Evolutionary conservation across 1,140 invertebrate species (phyloP).

Genomic region (Zaprionus davidi): DNA sequence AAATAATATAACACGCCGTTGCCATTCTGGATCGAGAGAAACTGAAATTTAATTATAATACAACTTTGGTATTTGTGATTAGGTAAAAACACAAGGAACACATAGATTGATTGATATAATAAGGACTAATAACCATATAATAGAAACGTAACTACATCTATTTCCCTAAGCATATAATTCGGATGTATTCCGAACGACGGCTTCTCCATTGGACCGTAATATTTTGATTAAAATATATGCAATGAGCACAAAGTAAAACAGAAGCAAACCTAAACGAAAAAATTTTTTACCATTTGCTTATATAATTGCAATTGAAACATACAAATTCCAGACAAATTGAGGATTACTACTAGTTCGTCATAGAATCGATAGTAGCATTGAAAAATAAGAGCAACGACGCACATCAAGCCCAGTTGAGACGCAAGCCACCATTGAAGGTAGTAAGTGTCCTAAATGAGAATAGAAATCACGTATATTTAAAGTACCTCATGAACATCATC

Average conservation of each 20-base stretch:
- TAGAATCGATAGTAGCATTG: constrained; percentile 30
- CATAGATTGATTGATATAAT: not conserved
- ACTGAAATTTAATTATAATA: not conserved
- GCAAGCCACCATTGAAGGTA: constrained; percentile 41
- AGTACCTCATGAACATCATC: not conserved
- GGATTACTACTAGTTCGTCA: not conserved
- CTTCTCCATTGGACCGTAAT: not conserved
- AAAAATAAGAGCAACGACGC: not conserved
- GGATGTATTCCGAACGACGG: not conserved
- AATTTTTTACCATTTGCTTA: not conserved
- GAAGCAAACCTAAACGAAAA: not conserved
- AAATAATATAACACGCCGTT: too few species aligned
- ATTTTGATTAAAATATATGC: constrained; percentile 6
- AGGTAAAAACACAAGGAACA: not conserved
- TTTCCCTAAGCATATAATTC: not conserved
- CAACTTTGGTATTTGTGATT: not conserved
- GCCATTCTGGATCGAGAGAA: too few species aligned
- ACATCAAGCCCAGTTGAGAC: not conserved
- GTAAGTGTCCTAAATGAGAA: constrained; percentile 7
- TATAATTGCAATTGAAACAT: not conserved
- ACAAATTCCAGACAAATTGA: constrained; percentile 18
- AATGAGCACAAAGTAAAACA: not conserved
- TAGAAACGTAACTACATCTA: not conserved
- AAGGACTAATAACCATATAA: not conserved
- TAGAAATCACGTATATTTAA: not conserved